phyloP scores from a whole-genome alignment of 2,888 invertebrate species.

The Andricus curvator region DNA sequence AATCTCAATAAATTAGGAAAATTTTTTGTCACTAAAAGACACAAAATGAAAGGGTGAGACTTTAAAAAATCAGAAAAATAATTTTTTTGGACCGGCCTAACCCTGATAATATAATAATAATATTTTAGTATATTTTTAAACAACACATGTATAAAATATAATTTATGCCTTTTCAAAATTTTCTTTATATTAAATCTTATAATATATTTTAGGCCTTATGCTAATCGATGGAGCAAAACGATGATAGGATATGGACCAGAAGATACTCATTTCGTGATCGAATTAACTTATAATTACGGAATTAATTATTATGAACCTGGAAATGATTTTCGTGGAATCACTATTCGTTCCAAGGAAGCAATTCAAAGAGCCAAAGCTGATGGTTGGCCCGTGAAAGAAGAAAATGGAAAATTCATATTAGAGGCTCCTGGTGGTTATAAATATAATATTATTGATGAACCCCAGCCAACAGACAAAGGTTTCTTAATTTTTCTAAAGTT shows the following conservation, averaged over 20 bases:
- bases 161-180: no score
- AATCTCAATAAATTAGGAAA: no score
- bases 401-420: constrained; percentile 82
- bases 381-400: constrained; percentile 86
- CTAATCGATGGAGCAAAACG: constrained; percentile 99
- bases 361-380: constrained; percentile 85
- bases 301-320: constrained; percentile 92
- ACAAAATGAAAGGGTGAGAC: no score
- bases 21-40: no score
- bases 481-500: constrained; percentile 49
- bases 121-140: no score
- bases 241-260: constrained; percentile 99
- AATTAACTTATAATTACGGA: constrained; percentile 98
- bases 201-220: constrained; percentile 89
- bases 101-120: no score
- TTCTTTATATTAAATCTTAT: background rate
- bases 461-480: constrained; percentile 85
- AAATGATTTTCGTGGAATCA: constrained; percentile 94
- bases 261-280: constrained; percentile 95
- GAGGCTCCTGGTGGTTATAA: constrained; percentile 96
- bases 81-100: no score
- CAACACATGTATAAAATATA: no score
- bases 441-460: constrained; percentile 88
- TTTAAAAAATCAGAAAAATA: no score
- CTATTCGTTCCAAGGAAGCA: constrained; percentile 88